Evolutionary conservation across 2,888 invertebrate genomes (phyloP).

Genomic region (Portevinia maculata): DNA sequence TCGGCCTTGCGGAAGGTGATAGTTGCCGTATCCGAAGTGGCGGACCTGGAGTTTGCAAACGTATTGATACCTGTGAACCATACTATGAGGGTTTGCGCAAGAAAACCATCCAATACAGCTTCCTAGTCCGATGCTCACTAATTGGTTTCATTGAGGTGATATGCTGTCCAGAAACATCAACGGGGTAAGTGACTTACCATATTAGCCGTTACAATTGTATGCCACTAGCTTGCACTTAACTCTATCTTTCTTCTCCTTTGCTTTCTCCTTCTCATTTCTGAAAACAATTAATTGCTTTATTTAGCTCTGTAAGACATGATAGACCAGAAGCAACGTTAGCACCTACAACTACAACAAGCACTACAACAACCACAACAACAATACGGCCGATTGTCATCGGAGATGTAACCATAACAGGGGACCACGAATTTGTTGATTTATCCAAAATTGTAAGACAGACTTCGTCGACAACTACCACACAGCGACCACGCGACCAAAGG

Average conservation of each 20-base stretch:
- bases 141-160: slow-evolving; percentile 76
- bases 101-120: slow-evolving; percentile 31
- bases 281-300: slow-evolving; percentile 4
- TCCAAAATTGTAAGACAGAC: slow-evolving; percentile 51
- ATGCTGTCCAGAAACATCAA: slow-evolving; percentile 77
- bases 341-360: slow-evolving; percentile 18
- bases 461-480: slow-evolving; percentile 14
- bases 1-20: slow-evolving; percentile 23
- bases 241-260: slow-evolving; percentile 17
- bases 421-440: slow-evolving; percentile 75
- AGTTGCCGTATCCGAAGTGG: slow-evolving; percentile 18
- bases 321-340: neutral
- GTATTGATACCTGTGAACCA: slow-evolving; percentile 60
- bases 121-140: slow-evolving; percentile 77
- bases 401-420: slow-evolving; percentile 36
- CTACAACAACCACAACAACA: slow-evolving; percentile 60
- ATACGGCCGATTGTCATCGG: slow-evolving; percentile 72
- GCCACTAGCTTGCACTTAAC: slow-evolving; percentile 19
- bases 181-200: neutral
- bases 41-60: slow-evolving; percentile 76
- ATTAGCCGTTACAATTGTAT: neutral
- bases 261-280: slow-evolving; percentile 5
- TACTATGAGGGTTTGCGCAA: slow-evolving; percentile 42
- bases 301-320: slow-evolving; percentile 10
- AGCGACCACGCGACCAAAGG: neutral